Evolutionary conservation across 2,888 invertebrate genomes (phyloP), one percentile per base, ranked within the genome.

Genomic region (Amphimallon solstitiale): DNA sequence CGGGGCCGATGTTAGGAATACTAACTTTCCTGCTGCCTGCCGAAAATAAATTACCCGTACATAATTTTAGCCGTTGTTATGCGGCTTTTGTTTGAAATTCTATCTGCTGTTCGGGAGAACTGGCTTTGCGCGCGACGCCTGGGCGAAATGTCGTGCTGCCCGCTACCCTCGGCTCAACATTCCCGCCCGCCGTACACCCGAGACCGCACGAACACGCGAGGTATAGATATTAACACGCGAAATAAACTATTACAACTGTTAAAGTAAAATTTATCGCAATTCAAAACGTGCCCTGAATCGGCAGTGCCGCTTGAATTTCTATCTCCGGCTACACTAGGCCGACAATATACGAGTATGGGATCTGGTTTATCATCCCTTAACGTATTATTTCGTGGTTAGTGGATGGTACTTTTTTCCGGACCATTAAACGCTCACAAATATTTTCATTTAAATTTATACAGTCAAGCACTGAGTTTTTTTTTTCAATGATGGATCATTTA

Each of bases 21-120:
- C 54, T 17, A 62, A 62, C 38, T 64, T 54, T 56, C 34, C 19
- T 29, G 29, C 17, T 23, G 15, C 51, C 17, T 23, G 15, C 51
- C 12, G 37, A 19, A 54, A 64, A 54, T 54, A 64, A 64, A 64
- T 54, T 64, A 64, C 52, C 34, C 52, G 54, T 45, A 64, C 45
- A 54, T 45, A 64, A 64, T 45, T 54, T 62, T 46, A 48, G 37
- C 49, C 38, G 61, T 38, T 62, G 37, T 62, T 62, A 62, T 62
- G 46, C 61, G 46, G 61, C 48, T 37, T 49, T 62, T 38, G 49
- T 62, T 62, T 46, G 48, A 49, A 62, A 62, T 62, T 62, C 49
- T 62, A 62, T 62, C 61, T 62, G 61, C 17, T 62, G n/a, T 17
- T 14, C 38, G 49, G n/a, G n/a, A 38, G 29, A 29, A 49, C 10